Evolutionary conservation across 2,797 vertebrate species (phyloP).

Genomic region (Heteromormyrus szaboi): DNA sequence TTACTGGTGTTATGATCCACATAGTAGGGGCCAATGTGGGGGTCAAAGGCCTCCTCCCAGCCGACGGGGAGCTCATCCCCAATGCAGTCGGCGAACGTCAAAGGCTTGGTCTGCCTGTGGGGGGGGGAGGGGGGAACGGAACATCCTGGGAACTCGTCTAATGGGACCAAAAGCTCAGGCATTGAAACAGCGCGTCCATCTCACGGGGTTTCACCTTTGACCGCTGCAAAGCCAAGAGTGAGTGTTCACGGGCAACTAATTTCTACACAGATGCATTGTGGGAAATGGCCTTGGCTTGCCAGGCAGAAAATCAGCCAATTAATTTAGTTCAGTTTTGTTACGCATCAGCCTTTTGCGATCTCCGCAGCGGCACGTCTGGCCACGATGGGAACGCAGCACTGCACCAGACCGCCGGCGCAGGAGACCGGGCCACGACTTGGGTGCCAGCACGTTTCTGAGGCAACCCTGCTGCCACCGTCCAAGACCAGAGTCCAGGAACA

Average conservation of each 20-base stretch:
- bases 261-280: not conserved
- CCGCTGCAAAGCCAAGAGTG: not conserved
- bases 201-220: not conserved
- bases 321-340: not conserved
- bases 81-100: conserved; percentile 95
- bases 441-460: conserved; percentile 57
- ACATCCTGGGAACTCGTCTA: not conserved
- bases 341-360: not conserved
- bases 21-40: conserved; percentile 86
- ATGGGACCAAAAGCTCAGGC: not conserved
- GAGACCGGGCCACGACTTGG: conserved; percentile 46
- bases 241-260: not conserved
- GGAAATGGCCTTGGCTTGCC: not conserved
- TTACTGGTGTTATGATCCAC: conserved; percentile 98
- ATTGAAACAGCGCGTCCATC: not conserved
- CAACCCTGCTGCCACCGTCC: conserved; percentile 47
- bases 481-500: conserved; percentile 25
- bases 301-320: not conserved
- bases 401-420: conserved; percentile 40
- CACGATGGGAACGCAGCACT: not conserved
- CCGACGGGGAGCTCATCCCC: conserved; percentile 91
- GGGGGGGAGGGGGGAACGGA: not conserved
- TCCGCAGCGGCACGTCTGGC: not conserved
- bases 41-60: conserved; percentile 94
- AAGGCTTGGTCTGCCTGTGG: conserved; percentile 89